Base-by-base conservation (phyloP, 2,113 vertebrate species). In the Rafetus swinhoei region DNA sequence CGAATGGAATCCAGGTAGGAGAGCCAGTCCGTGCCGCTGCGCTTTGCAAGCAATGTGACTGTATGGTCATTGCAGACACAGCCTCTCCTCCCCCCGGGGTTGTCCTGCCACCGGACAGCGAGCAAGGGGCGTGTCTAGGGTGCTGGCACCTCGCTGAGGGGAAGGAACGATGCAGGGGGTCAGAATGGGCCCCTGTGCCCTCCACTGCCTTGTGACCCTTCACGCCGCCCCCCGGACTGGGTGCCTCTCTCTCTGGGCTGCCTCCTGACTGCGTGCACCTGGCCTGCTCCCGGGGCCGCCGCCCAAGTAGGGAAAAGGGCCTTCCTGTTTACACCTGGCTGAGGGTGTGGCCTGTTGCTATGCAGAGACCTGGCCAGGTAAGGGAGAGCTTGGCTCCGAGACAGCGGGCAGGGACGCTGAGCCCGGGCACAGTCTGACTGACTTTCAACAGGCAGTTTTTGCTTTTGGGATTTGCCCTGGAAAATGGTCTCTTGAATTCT, bases 1-100 rank as follows among this genome's bases (percentile, higher is more conserved):
- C 98, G 21, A 98, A 98, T 0, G 98, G 98, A 56, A 95, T 99
- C 93, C 99, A 99, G 99, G 99, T 99, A 98, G 83, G 97, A 27
- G 18, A 19, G 52, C n/a, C 11, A 16, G 29, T 13, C 57, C 6
- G 21, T 7, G 59, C 18, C 7, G 9, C 39, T 53, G 4, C 11
- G 13, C 80, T 24, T 81, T 81, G 8, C 18, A 77, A 13, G 39
- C 24, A 50, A 27, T 77, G 22, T 25, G 39, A 14, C 22, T 81
- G 53, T 15, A 39, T 19, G 29, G 24, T 80, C 29, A 53, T 80
- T 50, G 22, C 22, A 32, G 2, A 45, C 18, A 50, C 55, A 29
- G 14, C 27, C 6, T 13, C 21, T 21, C 39, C 59, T 90, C 29
- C 13, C 0, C 3, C 1, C 54, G 21, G 45, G 21, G 55, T 74